Base-by-base conservation (phyloP, 2,888 invertebrate genomes). In the Asteroscopus sphinx region DNA sequence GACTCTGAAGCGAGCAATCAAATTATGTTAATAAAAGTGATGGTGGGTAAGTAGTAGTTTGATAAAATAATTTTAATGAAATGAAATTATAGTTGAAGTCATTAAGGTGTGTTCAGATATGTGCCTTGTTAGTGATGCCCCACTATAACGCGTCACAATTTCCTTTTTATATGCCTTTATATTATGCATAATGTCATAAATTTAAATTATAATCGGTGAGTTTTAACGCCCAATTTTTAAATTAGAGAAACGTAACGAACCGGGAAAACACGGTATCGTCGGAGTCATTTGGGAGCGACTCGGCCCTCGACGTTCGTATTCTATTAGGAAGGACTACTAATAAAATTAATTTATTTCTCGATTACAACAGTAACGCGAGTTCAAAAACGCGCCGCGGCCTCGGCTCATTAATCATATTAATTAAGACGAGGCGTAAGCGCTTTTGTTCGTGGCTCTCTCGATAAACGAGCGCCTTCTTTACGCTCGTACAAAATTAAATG, bases 261-360 rank as follows among this genome's bases (percentile, higher is more conserved):
- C 85, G 84, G 81, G 84, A 86, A 87, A 86, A 84, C 74, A 75
- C 79, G 75, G 73, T 73, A 79, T 73, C 73, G 77, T 60, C 60
- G 51, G 73, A 76, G 69, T 81, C 82, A 76, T 87, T 86, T 85
- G 79, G 82, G 74, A 85, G 81, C 80, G 77, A 73, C 79, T 73
- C 78, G 81, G 79, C 80, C 79, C 79, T 80, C 59, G 71, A 73
- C 72, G 77, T 66, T 80, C 80, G 81, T 88, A 89, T 92, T 93
- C 92, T 91, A 92, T 91, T 92, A 93, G 87, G 87, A 88, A 90
- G 86, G 88, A 90, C 89, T 88, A 88, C 88, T 91, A 92, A 93
- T 92, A 90, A 89, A 92, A 92, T 93, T 92, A 93, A 94, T 93
- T 92, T 93, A 92, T 93, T 91, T 90, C 90, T 90, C 90, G 91